Percentiles rank a stretch among this genome's conserved stretches.
phyloP scores from a whole-genome alignment of 2,888 invertebrate genomes.

The Morinoia aosen region DNA sequence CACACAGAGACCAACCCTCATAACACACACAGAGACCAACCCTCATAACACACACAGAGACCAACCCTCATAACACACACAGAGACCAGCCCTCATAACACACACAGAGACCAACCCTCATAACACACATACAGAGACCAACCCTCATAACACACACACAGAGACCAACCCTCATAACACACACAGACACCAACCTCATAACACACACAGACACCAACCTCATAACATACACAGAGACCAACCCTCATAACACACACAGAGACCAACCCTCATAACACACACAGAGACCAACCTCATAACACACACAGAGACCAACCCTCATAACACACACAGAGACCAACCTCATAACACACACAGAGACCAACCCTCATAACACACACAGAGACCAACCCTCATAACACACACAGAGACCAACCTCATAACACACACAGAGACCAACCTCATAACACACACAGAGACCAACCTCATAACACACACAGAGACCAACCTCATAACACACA shows the following conservation, averaged over 20 bases:
- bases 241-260: neutral
- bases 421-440: neutral
- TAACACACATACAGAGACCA: neutral
- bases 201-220: neutral
- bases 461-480: neutral
- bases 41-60: neutral
- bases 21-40: neutral
- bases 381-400: neutral
- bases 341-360: neutral
- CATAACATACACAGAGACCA: neutral
- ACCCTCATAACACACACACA: too few species aligned
- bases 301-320: neutral
- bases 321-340: too few species aligned
- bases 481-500: neutral
- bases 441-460: neutral
- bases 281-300: too few species aligned
- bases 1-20: neutral
- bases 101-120: neutral
- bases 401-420: neutral
- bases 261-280: neutral
- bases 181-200: neutral
- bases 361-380: neutral
- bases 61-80: neutral
- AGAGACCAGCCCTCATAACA: neutral
- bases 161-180: neutral